phyloP scores from a whole-genome alignment of 2,113 vertebrate species.

The Xenopus tropicalis region UCB_Xtro_10.0 CM004447.2:138457001-138457500 shows the following conservation, averaged over 20 bases:
- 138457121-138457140: conserved; percentile 64
- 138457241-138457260: no score
- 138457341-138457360: no score
- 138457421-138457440: conserved; percentile 62
- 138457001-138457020: conserved; percentile 57
- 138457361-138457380: no score
- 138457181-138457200: no score
- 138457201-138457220: neutral
- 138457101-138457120: conserved; percentile 66
- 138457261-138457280: no score
- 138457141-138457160: conserved; percentile 43
- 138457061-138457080: conserved; percentile 91
- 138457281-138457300: no score
- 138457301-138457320: no score
- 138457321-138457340: no score
- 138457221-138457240: neutral
- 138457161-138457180: conserved; percentile 55
- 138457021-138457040: conserved; percentile 88
- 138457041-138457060: conserved; percentile 94
- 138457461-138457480: conserved; percentile 61
- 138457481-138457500: conserved; percentile 68
- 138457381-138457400: neutral
- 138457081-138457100: conserved; percentile 83
- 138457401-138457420: conserved; percentile 59
- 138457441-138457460: conserved; percentile 49